These are phyloP conservation scores for Drosophila quinaria DNA, from an alignment of 2,888 invertebrate genomes.

Conservation along the genomic window DNA sequence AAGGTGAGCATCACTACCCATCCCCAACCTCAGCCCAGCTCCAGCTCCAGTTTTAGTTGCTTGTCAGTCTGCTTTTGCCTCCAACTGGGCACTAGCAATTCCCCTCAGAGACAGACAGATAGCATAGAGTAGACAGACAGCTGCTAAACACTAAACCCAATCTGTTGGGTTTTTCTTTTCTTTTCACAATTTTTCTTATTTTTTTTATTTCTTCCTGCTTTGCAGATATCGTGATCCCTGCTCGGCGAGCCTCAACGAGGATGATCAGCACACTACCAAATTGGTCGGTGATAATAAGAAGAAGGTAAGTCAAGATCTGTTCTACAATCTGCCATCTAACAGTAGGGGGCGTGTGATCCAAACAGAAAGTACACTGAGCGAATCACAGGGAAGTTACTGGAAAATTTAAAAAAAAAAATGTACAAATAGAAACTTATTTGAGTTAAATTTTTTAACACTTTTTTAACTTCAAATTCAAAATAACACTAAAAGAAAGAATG, in stretches of 20 bases:
- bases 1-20: conserved; percentile 85
- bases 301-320: conserved; percentile 88
- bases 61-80: conserved; percentile 10
- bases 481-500: not conserved
- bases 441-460: not conserved
- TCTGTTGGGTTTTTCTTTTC: conserved; percentile 37
- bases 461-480: not conserved
- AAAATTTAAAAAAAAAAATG: too few relatives aligned
- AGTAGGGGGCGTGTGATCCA: conserved; percentile 45
- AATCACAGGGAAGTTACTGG: not conserved
- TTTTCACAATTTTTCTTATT: conserved; percentile 20
- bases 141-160: conserved; percentile 56
- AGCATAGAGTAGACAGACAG: conserved; percentile 28
- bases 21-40: not conserved
- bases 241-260: conserved; percentile 94
- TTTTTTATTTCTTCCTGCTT: conserved; percentile 6
- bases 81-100: conserved; percentile 20
- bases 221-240: conserved; percentile 93
- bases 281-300: conserved; percentile 94
- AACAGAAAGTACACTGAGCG: conserved; percentile 32
- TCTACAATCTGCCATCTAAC: conserved; percentile 36
- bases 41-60: not conserved
- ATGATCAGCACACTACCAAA: conserved; percentile 96
- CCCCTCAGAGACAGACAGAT: conserved; percentile 2
- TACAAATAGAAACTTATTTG: too few relatives aligned